phyloP scores from a whole-genome alignment of 2,888 invertebrate species.

The Icerya purchasi region DNA sequence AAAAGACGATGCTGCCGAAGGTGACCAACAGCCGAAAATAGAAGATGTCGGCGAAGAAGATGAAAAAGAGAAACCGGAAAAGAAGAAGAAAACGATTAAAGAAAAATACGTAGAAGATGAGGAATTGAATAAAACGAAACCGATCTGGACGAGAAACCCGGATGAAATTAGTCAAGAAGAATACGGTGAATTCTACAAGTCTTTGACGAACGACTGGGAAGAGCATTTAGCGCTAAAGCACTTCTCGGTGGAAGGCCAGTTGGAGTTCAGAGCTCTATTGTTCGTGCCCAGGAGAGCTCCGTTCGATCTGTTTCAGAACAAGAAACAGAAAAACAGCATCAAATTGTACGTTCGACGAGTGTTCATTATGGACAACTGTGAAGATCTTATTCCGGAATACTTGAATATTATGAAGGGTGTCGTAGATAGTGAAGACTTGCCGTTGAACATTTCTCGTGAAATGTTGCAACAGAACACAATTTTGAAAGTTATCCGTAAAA shows the following conservation, averaged over 20 bases:
- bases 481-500: constrained; percentile 95
- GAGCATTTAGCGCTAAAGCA: constrained; percentile 91
- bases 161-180: constrained; percentile 92
- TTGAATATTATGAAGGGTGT: constrained; percentile 91
- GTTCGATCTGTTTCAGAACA: constrained; percentile 95
- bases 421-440: constrained; percentile 96
- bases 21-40: constrained; percentile 40
- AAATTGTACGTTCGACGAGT: constrained; percentile 93
- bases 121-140: constrained; percentile 94
- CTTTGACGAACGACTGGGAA: constrained; percentile 93
- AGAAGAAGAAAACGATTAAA: constrained; percentile 92
- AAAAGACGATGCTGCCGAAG: constrained; percentile 39
- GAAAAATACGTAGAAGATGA: constrained; percentile 97
- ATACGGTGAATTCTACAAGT: constrained; percentile 96
- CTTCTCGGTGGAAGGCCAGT: constrained; percentile 79
- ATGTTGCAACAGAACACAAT: constrained; percentile 99
- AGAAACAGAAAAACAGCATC: constrained; percentile 95
- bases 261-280: constrained; percentile 82
- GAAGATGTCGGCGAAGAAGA: constrained; percentile 48
- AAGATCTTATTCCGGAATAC: constrained; percentile 97
- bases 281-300: constrained; percentile 85
- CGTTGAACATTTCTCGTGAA: constrained; percentile 95
- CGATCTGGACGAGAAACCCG: constrained; percentile 91
- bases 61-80: constrained; percentile 56
- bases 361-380: constrained; percentile 99